Conservation (phyloP, 2,113 vertebrate genomes). For the Proteles cristata region DNA sequence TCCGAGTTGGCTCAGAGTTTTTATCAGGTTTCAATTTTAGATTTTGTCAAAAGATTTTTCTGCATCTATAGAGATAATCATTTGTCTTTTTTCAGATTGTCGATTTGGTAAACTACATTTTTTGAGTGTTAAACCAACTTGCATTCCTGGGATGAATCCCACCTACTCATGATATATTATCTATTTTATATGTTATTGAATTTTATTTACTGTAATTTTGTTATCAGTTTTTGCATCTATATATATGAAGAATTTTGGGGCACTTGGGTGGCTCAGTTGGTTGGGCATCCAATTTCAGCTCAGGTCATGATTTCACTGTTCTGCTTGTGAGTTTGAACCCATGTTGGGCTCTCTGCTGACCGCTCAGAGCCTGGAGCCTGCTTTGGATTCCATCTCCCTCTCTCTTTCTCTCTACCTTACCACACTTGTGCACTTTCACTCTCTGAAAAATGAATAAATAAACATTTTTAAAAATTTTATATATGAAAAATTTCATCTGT, state of each 20-base stretch:
- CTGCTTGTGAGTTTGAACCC: too few relatives aligned
- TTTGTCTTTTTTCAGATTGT: background rate
- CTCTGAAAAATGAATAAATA: too few relatives aligned
- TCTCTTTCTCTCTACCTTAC: too few relatives aligned
- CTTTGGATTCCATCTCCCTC: too few relatives aligned
- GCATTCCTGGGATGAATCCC: background rate
- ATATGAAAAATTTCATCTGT: background rate
- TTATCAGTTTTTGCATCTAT: background rate
- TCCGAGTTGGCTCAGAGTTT: background rate
- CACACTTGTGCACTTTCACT: too few relatives aligned
- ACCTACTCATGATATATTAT: background rate
- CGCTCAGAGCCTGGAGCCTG: too few relatives aligned
- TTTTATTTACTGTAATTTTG: background rate
- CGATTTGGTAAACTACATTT: background rate
- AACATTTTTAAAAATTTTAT: background rate
- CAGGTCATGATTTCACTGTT: too few relatives aligned
- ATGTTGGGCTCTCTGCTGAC: too few relatives aligned
- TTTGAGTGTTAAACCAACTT: background rate
- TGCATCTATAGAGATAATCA: background rate
- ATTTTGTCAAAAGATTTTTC: background rate
- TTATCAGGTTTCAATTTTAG: background rate
- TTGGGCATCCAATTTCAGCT: too few relatives aligned
- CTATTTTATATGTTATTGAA: background rate
- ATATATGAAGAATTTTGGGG: background rate
- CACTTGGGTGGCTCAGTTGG: too few relatives aligned